A percentile compares a stretch with the other conserved stretches of the same genome.
Conservation (phyloP, 2,888 invertebrate species). For the Bugula neritina region DNA sequence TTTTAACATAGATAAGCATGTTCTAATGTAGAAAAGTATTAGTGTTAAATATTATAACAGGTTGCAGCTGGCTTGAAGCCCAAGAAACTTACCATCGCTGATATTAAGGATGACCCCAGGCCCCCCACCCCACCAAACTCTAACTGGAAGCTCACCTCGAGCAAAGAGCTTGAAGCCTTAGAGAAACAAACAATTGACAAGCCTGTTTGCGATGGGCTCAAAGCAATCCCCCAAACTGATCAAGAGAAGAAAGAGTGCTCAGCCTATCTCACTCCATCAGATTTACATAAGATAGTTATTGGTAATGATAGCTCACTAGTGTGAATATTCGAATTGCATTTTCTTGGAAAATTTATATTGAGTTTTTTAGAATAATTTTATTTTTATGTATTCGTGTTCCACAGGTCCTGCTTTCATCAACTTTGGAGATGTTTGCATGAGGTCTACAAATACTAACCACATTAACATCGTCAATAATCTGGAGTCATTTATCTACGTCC, state of each 20-base stretch:
- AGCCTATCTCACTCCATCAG: slow-evolving; percentile 43
- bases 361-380: not conserved
- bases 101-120: slow-evolving; percentile 42
- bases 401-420: slow-evolving; percentile 49
- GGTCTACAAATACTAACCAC: slow-evolving; percentile 46
- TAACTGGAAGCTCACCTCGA: slow-evolving; percentile 45
- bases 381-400: slow-evolving; percentile 24
- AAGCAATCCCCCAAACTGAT: slow-evolving; percentile 48
- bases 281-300: slow-evolving; percentile 49
- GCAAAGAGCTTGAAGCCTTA: slow-evolving; percentile 39
- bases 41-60: no score
- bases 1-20: no score
- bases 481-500: slow-evolving; percentile 47
- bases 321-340: not conserved
- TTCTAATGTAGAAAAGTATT: no score
- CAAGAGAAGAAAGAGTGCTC: slow-evolving; percentile 48
- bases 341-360: not conserved
- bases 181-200: slow-evolving; percentile 37
- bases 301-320: slow-evolving; percentile 34
- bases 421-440: slow-evolving; percentile 49
- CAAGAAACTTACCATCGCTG: slow-evolving; percentile 40
- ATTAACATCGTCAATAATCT: slow-evolving; percentile 51
- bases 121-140: slow-evolving; percentile 46
- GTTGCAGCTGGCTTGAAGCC: slow-evolving; percentile 46
- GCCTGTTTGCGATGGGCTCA: slow-evolving; percentile 45